Percentiles rank a stretch among this genome's conserved stretches.
Conservation (phyloP, 2,113 vertebrate genomes). For the Myotis brandtii region DNA sequence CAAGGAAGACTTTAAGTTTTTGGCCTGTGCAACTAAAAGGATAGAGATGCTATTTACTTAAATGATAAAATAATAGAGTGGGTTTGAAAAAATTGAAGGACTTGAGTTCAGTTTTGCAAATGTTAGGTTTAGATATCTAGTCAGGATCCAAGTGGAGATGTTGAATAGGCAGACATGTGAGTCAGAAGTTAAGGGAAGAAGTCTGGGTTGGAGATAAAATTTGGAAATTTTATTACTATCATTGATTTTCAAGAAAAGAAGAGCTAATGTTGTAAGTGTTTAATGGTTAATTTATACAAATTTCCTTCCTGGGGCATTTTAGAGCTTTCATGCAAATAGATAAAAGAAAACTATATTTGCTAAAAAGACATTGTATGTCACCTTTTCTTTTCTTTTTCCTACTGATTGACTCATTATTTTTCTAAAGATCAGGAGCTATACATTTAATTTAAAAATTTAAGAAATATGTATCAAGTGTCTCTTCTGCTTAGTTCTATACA, state of each 20-base stretch:
- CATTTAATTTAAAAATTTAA: constrained; percentile 7
- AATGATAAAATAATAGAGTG: not conserved
- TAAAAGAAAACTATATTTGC: not conserved
- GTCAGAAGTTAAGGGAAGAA: not conserved
- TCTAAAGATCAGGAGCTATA: not conserved
- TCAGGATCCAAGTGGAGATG: too few relatives aligned
- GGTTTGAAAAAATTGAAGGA: not conserved
- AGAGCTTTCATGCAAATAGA: constrained; percentile 24
- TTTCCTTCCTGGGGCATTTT: constrained; percentile 11
- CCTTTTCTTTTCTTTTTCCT: not conserved
- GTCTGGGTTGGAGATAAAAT: not conserved
- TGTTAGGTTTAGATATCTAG: not conserved
- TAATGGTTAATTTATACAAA: not conserved
- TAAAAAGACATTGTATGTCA: not conserved
- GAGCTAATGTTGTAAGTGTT: not conserved
- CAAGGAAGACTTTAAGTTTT: too few relatives aligned
- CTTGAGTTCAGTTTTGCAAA: not conserved
- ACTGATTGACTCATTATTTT: not conserved
- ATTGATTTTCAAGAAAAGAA: constrained; percentile 19
- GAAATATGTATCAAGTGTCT: not conserved
- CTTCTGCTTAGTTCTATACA: constrained; percentile 33
- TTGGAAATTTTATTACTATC: constrained; percentile 1
- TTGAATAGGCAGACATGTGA: not conserved
- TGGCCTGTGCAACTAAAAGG: not conserved
- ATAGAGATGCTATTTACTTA: not conserved